Evolutionary conservation across 1,140 invertebrate genomes (phyloP).

Genomic region (Lepidotrigona ventralis): DNA sequence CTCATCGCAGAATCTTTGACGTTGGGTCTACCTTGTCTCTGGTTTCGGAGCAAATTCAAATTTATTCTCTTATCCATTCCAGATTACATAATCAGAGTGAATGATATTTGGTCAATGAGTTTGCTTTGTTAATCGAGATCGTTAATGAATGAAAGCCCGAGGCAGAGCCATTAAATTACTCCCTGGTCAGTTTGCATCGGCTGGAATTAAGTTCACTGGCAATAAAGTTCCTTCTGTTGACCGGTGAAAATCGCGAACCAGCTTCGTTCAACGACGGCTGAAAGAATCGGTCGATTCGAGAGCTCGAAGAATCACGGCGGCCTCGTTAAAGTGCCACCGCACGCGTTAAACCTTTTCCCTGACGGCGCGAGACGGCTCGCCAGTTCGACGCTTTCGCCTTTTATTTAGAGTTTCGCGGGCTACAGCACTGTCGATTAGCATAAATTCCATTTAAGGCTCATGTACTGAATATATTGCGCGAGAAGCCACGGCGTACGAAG

Average conservation of each 20-base stretch:
- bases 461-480: constrained; percentile 59
- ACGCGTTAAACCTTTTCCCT: background rate
- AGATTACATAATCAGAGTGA: constrained; percentile 12
- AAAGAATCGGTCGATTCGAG: background rate
- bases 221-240: background rate
- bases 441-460: constrained; percentile 64
- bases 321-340: background rate
- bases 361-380: background rate
- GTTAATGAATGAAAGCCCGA: constrained; percentile 20
- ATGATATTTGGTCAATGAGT: constrained; percentile 24
- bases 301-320: constrained; percentile 2
- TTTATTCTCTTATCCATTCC: no score
- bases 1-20: no score
- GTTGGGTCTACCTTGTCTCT: no score
- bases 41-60: background rate
- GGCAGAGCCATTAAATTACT: background rate
- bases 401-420: constrained; percentile 1
- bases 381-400: constrained; percentile 27
- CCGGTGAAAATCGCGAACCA: background rate
- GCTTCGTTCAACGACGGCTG: background rate
- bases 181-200: background rate
- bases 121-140: constrained; percentile 15
- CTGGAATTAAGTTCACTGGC: background rate
- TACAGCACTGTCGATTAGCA: constrained; percentile 56
- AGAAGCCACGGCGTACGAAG: constrained; percentile 31